Conservation (phyloP, 2,888 invertebrate species). For the Luffia ferchaultella region DNA sequence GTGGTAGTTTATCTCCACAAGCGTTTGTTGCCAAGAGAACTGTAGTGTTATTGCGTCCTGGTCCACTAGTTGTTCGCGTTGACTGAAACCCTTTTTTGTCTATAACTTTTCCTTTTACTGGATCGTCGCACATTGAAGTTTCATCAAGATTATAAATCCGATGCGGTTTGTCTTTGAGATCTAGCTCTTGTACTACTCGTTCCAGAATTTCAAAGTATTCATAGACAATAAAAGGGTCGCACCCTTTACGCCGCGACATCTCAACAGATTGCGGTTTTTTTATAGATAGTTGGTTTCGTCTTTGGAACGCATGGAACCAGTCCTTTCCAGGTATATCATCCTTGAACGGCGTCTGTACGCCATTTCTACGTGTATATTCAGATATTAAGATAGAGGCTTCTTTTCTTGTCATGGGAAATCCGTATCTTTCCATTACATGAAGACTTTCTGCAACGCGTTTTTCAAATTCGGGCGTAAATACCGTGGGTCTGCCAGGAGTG, state of each 20-base stretch:
- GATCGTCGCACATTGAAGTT: slow-evolving; percentile 11
- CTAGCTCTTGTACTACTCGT: slow-evolving; percentile 13
- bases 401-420: background rate
- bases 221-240: slow-evolving; percentile 8
- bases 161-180: slow-evolving; percentile 13
- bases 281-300: slow-evolving; percentile 16
- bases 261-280: slow-evolving; percentile 23
- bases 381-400: background rate
- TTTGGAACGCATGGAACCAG: background rate
- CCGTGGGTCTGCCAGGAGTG: background rate
- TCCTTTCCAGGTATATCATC: background rate
- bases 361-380: background rate
- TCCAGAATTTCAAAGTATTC: slow-evolving; percentile 17
- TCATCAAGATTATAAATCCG: slow-evolving; percentile 20
- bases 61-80: slow-evolving; percentile 9
- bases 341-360: background rate
- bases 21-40: slow-evolving; percentile 10
- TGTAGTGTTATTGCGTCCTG: slow-evolving; percentile 8
- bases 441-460: background rate
- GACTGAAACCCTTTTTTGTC: slow-evolving; percentile 9
- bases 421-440: background rate
- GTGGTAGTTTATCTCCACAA: slow-evolving; percentile 7
- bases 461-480: background rate
- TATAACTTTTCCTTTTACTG: slow-evolving; percentile 16
- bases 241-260: slow-evolving; percentile 11